Percentiles rank a stretch among this genome's conserved stretches.
Evolutionary conservation across 2,888 invertebrate genomes (phyloP).

Genomic region (Cynaeus angustus): DNA sequence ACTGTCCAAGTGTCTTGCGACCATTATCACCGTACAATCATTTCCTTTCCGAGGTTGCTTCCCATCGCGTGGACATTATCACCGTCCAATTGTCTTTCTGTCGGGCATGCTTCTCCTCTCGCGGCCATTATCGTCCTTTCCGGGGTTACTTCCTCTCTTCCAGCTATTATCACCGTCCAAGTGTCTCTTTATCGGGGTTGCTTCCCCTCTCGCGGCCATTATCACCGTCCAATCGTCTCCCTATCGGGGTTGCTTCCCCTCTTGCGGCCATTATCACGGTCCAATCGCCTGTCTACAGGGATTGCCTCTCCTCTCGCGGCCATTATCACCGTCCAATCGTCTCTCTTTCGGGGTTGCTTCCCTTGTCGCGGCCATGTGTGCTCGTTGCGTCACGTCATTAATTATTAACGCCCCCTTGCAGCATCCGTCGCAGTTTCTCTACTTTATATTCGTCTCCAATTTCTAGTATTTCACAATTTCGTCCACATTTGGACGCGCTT

Average conservation of each 20-base stretch:
- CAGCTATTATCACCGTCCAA: no score
- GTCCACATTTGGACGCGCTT: neutral
- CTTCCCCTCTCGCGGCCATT: no score
- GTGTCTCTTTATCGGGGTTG: no score
- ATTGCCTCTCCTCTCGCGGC: neutral
- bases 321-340: neutral
- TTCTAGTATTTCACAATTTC: neutral
- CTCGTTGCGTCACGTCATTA: constrained; percentile 11
- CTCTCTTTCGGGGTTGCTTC: no score
- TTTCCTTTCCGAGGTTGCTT: no score
- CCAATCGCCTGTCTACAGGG: neutral
- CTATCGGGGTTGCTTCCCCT: no score
- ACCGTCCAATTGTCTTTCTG: no score
- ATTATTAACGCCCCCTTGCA: constrained; percentile 4
- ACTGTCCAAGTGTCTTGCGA: neutral
- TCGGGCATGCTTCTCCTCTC: no score
- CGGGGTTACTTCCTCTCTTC: no score
- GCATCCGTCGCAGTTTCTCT: constrained; percentile 19
- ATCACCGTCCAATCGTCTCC: no score
- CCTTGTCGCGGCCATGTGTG: neutral
- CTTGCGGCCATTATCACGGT: no score
- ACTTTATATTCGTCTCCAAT: constrained; percentile 18
- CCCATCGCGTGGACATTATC: neutral
- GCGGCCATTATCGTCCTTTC: no score
- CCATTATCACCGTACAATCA: neutral